phyloP scores from a whole-genome alignment of 2,113 vertebrate species.

The Vombatus ursinus region DNA sequence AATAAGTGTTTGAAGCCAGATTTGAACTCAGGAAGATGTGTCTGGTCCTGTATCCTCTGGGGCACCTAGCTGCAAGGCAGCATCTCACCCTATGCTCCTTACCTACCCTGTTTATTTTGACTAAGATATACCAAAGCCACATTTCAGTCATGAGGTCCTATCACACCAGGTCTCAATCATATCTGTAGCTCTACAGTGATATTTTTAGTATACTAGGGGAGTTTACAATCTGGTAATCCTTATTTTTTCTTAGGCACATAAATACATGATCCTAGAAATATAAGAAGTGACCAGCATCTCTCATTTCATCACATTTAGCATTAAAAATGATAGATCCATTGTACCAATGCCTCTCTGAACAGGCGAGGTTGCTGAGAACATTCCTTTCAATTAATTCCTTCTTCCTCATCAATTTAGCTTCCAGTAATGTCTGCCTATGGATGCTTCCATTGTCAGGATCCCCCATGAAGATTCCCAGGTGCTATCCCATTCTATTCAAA shows the following conservation, averaged over 20 bases:
- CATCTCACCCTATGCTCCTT: not conserved
- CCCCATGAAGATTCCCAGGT: slow-evolving; percentile 16
- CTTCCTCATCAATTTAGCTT: not conserved
- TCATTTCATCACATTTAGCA: not conserved
- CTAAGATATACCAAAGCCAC: not conserved
- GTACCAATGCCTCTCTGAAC: not conserved
- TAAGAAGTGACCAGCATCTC: not conserved
- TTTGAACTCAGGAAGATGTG: not conserved
- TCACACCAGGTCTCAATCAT: not conserved
- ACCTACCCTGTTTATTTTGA: not conserved
- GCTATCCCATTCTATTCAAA: not conserved
- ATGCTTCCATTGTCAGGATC: not conserved
- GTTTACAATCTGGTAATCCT: not conserved
- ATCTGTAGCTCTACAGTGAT: not conserved
- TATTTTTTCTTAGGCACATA: not conserved
- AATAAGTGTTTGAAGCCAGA: not conserved
- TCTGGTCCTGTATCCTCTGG: not conserved
- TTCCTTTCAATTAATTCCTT: not conserved
- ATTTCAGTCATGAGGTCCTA: not conserved
- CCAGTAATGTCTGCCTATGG: no score
- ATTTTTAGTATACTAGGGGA: not conserved
- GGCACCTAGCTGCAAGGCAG: not conserved
- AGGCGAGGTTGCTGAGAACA: rapidly evolving
- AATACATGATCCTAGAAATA: not conserved
- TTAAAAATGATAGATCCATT: not conserved